These are phyloP conservation scores for Rostratula benghalensis DNA, from an alignment of 2,113 vertebrate genomes.

Conservation along the genomic window DNA sequence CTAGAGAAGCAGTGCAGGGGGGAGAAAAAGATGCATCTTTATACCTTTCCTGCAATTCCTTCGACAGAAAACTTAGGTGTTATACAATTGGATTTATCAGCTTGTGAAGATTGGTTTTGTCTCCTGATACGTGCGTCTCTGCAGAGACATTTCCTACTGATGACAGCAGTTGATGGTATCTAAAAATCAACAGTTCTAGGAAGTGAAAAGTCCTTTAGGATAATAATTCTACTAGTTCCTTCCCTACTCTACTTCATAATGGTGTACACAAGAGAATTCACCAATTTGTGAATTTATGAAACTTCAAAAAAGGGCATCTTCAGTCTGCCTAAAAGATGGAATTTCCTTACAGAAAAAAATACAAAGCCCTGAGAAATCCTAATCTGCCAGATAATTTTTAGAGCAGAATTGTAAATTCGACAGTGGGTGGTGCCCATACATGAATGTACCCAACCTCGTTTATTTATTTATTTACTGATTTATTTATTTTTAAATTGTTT, in stretches of 20 bases:
- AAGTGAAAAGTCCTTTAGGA: neutral
- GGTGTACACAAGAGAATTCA: neutral
- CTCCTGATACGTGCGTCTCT: neutral
- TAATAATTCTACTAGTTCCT: neutral
- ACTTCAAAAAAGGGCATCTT: neutral
- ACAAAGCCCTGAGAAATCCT: neutral
- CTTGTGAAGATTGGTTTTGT: neutral
- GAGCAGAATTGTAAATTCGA: neutral
- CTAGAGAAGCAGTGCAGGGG: neutral
- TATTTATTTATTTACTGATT: neutral
- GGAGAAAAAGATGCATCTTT: neutral
- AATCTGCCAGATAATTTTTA: neutral
- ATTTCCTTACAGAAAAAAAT: neutral
- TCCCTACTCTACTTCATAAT: neutral
- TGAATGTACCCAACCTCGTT: fast-evolving
- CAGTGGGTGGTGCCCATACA: neutral
- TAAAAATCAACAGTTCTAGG: neutral
- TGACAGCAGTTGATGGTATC: neutral
- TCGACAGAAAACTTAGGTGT: neutral
- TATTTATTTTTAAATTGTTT: neutral
- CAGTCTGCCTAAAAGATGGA: neutral
- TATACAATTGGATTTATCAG: neutral
- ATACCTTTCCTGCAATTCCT: neutral
- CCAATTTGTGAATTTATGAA: neutral
- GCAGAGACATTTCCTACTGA: neutral